phyloP scores from a whole-genome alignment of 1,140 invertebrate genomes.

The Agrilus planipennis region DNA sequence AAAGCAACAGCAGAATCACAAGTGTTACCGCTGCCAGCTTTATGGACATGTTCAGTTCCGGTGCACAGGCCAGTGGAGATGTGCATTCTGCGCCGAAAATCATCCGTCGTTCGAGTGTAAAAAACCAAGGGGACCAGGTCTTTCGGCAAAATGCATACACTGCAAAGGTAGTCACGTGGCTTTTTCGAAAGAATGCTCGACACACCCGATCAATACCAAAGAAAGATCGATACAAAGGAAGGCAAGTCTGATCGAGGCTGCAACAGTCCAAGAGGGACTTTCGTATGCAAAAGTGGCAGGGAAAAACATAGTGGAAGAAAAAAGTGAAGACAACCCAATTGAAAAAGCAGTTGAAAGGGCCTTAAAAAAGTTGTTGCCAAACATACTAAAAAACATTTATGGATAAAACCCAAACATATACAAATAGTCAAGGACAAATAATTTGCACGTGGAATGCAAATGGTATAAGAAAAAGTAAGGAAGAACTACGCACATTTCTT shows the following conservation, averaged over 20 bases:
- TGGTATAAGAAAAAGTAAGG: neutral
- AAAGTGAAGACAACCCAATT: no score
- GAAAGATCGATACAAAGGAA: neutral
- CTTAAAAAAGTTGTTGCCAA: no score
- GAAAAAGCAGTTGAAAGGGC: no score
- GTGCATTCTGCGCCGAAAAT: no score
- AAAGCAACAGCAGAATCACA: no score
- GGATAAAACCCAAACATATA: no score
- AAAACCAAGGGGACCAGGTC: neutral
- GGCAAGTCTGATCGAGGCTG: neutral
- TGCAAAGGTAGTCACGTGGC: neutral
- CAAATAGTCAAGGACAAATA: no score
- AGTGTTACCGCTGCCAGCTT: neutral
- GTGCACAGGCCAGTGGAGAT: no score
- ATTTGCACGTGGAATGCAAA: slow-evolving; percentile 5
- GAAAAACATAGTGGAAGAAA: neutral
- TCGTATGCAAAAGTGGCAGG: neutral
- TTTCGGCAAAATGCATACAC: neutral
- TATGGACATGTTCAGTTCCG: slow-evolving; percentile 1
- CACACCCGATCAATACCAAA: neutral
- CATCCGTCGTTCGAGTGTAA: no score
- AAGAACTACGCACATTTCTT: slow-evolving; percentile 1
- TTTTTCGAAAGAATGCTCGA: neutral
- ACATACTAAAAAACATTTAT: no score
- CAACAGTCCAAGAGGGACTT: neutral